Percentiles rank a stretch among this genome's conserved stretches.
These are phyloP conservation scores for Bryconaethiops microstoma DNA, from an alignment of 2,797 vertebrate species.

Conservation along the genomic window DNA sequence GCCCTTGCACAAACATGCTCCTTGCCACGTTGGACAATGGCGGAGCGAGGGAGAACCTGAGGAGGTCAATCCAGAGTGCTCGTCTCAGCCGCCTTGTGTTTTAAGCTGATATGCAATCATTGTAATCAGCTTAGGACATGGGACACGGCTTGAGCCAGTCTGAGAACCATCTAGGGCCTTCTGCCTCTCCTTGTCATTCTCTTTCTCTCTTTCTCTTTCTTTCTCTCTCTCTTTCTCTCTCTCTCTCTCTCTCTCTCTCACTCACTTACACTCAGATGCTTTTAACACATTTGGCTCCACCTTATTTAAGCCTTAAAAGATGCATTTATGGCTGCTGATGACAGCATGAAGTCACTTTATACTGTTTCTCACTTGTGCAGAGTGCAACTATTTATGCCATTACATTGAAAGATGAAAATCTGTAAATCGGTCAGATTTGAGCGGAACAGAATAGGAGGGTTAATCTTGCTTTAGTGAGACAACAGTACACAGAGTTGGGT, in stretches of 20 bases:
- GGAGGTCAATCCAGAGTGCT: slow-evolving; percentile 78
- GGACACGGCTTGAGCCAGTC: slow-evolving; percentile 68
- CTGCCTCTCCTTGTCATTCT: background rate
- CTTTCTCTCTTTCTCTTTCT: background rate
- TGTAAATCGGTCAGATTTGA: too few species aligned
- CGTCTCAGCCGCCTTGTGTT: slow-evolving; percentile 70
- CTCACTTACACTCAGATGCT: background rate
- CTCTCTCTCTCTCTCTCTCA: background rate
- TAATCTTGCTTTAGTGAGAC: too few species aligned
- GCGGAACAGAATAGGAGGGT: too few species aligned
- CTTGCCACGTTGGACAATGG: slow-evolving; percentile 83
- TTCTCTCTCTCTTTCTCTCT: background rate
- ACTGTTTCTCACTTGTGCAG: too few species aligned
- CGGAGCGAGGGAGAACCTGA: slow-evolving; percentile 77
- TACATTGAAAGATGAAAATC: too few species aligned
- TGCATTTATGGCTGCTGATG: too few species aligned
- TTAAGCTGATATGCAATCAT: slow-evolving; percentile 82
- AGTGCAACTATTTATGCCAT: too few species aligned
- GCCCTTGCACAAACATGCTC: slow-evolving; percentile 81
- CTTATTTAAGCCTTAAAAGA: too few species aligned
- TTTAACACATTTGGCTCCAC: background rate
- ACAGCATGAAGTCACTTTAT: too few species aligned
- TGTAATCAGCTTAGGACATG: slow-evolving; percentile 77
- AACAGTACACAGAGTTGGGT: too few species aligned
- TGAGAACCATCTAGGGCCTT: slow-evolving; percentile 66